phyloP scores from a whole-genome alignment of 2,888 invertebrate species.

The Hirtodrosophila duncani region DNA sequence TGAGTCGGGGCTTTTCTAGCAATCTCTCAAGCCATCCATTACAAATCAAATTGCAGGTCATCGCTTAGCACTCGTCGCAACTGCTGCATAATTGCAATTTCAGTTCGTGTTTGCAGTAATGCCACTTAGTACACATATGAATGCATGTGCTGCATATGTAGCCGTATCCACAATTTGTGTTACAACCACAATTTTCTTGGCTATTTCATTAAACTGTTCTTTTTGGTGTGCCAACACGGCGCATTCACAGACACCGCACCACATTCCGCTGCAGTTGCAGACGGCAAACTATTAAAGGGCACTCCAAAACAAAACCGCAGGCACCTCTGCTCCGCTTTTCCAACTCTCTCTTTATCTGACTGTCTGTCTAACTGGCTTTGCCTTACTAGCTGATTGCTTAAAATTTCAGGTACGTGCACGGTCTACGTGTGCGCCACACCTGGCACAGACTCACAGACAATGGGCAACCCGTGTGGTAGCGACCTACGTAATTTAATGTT shows the following conservation, averaged over 20 bases:
- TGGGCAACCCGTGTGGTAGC: constrained; percentile 24
- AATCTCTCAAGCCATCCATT: too few relatives aligned
- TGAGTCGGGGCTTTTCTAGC: too few relatives aligned
- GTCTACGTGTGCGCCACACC: constrained; percentile 61
- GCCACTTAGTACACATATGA: constrained; percentile 4
- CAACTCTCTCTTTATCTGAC: background rate
- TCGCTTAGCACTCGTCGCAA: too few relatives aligned
- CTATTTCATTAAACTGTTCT: constrained; percentile 61
- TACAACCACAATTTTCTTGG: too few relatives aligned
- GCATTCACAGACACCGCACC: constrained; percentile 30
- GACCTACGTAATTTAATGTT: constrained; percentile 67
- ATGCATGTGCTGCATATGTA: constrained; percentile 23
- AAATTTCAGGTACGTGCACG: constrained; percentile 61
- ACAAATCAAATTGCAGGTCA: too few relatives aligned
- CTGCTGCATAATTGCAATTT: constrained; percentile 67
- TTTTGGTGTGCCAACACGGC: constrained; percentile 49
- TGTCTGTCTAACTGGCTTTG: too few relatives aligned
- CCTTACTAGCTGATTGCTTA: constrained; percentile 55
- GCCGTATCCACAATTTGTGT: constrained; percentile 43
- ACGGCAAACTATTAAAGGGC: constrained; percentile 67
- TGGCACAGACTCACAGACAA: constrained; percentile 37
- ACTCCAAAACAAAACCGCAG: constrained; percentile 61
- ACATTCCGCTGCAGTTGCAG: constrained; percentile 59
- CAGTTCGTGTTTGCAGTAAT: constrained; percentile 50
- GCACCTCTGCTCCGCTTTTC: constrained; percentile 16